Evolutionary conservation across 1,140 invertebrate species (phyloP).

Genomic region (Cydia fagiglandana): DNA sequence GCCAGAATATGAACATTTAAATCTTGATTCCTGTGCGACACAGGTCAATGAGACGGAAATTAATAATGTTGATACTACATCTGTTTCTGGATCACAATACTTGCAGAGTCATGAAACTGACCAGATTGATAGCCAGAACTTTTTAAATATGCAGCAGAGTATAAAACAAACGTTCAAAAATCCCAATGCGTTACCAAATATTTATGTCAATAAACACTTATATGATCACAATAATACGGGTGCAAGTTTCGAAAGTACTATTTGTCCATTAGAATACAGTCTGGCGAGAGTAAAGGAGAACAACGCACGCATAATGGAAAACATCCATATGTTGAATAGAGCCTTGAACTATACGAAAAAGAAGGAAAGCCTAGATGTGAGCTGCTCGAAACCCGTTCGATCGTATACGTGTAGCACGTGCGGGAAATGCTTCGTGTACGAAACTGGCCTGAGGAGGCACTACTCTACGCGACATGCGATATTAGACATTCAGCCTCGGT

Average conservation of each 20-base stretch:
- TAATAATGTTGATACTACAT: slow-evolving; percentile 2
- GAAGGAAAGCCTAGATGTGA: slow-evolving; percentile 64
- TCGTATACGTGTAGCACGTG: slow-evolving; percentile 65
- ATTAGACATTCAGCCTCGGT: slow-evolving; percentile 55
- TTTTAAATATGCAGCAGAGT: slow-evolving; percentile 2
- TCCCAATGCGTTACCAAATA: not conserved
- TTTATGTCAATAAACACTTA: not conserved
- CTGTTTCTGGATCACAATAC: not conserved
- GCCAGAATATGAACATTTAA: slow-evolving; percentile 50
- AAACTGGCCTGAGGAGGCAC: slow-evolving; percentile 66
- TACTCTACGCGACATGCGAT: slow-evolving; percentile 57
- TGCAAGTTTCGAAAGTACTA: slow-evolving; percentile 32
- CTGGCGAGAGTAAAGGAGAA: slow-evolving; percentile 74
- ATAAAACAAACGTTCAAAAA: not conserved
- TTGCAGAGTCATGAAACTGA: not conserved
- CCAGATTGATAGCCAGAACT: not conserved
- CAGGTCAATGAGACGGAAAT: slow-evolving; percentile 40
- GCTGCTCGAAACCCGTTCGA: slow-evolving; percentile 55
- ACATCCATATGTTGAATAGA: slow-evolving; percentile 72
- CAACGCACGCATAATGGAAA: slow-evolving; percentile 74
- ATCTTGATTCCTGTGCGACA: slow-evolving; percentile 64
- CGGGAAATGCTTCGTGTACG: slow-evolving; percentile 71
- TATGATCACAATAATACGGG: slow-evolving; percentile 33
- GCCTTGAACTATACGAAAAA: slow-evolving; percentile 71
- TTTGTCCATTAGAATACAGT: slow-evolving; percentile 67